Conservation (phyloP, 2,888 invertebrate species). For the Agrilus mali region DNA sequence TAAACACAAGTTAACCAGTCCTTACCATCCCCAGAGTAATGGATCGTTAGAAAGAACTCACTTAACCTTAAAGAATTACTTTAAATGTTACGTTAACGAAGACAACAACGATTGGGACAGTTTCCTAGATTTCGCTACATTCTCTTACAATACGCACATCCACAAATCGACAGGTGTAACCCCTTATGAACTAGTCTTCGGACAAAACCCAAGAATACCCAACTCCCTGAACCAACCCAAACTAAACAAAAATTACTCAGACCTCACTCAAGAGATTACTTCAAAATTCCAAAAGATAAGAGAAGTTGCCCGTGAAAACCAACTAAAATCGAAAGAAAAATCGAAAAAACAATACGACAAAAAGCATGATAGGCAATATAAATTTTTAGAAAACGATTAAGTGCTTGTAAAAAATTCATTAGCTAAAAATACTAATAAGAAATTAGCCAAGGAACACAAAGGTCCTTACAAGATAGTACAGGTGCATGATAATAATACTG, state of each 20-base stretch:
- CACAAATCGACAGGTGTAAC: constrained; percentile 8
- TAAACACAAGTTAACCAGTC: neutral
- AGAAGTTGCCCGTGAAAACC: constrained; percentile 7
- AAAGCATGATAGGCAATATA: constrained; percentile 4
- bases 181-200: constrained; percentile 11
- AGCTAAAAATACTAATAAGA: constrained; percentile 6
- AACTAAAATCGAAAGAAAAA: constrained; percentile 5
- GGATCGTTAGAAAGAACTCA: constrained; percentile 3
- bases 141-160: neutral
- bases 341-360: constrained; percentile 8
- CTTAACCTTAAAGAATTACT: constrained; percentile 2
- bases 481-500: constrained; percentile 6
- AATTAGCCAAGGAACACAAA: constrained; percentile 4
- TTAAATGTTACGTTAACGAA: constrained; percentile 1
- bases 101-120: constrained; percentile 2
- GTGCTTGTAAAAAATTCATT: constrained; percentile 4
- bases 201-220: constrained; percentile 8
- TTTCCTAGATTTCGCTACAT: neutral
- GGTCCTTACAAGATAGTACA: constrained; percentile 8
- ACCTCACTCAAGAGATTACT: constrained; percentile 3
- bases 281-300: constrained; percentile 4
- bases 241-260: constrained; percentile 3
- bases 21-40: neutral
- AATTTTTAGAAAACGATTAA: constrained; percentile 4
- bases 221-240: constrained; percentile 4